A percentile compares a stretch with the other conserved stretches of the same genome.
phyloP scores from a whole-genome alignment of 2,888 invertebrate genomes.

The Cryptosula pallasiana region DNA sequence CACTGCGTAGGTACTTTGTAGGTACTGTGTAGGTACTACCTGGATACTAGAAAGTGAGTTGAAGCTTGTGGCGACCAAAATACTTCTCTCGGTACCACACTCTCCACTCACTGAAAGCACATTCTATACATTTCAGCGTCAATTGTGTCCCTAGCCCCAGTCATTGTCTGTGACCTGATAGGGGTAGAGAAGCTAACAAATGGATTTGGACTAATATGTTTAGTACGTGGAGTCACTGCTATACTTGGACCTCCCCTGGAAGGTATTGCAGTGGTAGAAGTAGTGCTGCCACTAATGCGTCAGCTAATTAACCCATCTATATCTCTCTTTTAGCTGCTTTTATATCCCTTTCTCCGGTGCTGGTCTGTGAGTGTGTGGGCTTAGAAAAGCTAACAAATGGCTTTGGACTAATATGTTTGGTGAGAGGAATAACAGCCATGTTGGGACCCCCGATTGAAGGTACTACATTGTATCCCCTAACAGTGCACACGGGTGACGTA shows the following conservation, averaged over 20 bases:
- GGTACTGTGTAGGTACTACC: no score
- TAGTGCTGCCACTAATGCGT: no score
- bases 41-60: no score
- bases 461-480: no score
- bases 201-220: constrained; percentile 89
- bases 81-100: no score
- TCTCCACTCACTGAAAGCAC: no score
- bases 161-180: constrained; percentile 64
- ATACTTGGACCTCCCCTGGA: constrained; percentile 77
- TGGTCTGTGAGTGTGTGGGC: constrained; percentile 90
- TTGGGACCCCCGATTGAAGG: constrained; percentile 79
- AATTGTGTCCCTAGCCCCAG: not conserved
- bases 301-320: no score
- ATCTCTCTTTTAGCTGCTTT: constrained; percentile 70
- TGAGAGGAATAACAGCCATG: constrained; percentile 89
- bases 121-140: no score
- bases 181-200: constrained; percentile 93
- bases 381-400: constrained; percentile 93
- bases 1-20: no score
- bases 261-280: no score
- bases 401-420: constrained; percentile 89
- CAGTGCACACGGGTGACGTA: no score
- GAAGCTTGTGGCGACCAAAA: no score
- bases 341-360: constrained; percentile 94
- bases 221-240: constrained; percentile 90